Evolutionary conservation across 2,113 vertebrate species (phyloP), one percentile per base, ranked within the genome.

Genomic region (Anguilla japonica): DNA sequence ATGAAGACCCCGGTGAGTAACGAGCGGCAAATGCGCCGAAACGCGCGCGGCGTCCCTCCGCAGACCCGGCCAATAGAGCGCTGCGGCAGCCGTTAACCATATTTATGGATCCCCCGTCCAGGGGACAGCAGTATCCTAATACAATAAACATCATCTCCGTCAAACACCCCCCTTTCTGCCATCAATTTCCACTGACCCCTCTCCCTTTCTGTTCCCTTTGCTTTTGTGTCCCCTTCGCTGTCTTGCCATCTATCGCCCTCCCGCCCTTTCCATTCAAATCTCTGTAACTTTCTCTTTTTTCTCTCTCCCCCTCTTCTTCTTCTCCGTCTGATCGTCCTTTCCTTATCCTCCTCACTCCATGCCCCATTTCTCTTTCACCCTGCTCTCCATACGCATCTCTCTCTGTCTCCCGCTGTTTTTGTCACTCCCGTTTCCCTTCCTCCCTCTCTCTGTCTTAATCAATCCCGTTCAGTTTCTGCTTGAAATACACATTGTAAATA

Each of bases 1-100:
- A 93, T 84, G 60, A 94, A 88, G 89, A 90, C 83, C 83, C 91
- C 89, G 86, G 84, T 87, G 88, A 92, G 92, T 91, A 93, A 92
- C 89, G 86, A 91, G 83, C n/a, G 87, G 88, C 90, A 90, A 91
- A 90, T 88, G 91, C 81, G 86, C 41, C 63, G 91, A 85, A 91
- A 85, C 84, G 88, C 88, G 84, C 83, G 43, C 83, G 84, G 79
- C 87, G 85, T 89, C 86, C 83, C 40, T 46, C 81, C 41, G 22
- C 82, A 83, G 46, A 43, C 82, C 82, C n/a, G 15, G n/a, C n/a
- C 82, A 29, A 26, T n/a, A 84, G 82, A 86, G 39, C 41, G 39
- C 75, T 18, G 75, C n/a, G 78, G 67, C 79, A 81, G 89, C 85
- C 82, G 88, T 92, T 90, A 94, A 93, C 85, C 90, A 91, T 89